Evolutionary conservation across 1,140 invertebrate species (phyloP).

Genomic region (Trissolcus basalis): DNA sequence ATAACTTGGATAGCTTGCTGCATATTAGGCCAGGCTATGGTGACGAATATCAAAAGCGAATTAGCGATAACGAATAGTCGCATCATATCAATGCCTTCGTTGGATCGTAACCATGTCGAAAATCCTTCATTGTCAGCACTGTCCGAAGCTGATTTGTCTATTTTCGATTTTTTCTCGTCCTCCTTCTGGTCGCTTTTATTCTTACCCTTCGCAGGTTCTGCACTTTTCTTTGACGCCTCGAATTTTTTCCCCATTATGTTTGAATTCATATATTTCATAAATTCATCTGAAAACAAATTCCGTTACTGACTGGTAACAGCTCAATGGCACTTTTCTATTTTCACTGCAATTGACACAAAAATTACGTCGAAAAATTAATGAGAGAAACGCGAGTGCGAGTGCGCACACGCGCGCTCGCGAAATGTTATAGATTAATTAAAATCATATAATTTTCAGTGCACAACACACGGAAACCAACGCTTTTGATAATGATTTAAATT

Average conservation of each 20-base stretch:
- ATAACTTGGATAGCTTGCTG: slow-evolving; percentile 68
- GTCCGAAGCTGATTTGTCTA: slow-evolving; percentile 63
- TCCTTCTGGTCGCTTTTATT: slow-evolving; percentile 18
- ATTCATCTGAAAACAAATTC: neutral
- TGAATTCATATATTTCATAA: neutral
- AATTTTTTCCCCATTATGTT: neutral
- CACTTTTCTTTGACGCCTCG: slow-evolving; percentile 16
- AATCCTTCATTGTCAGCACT: slow-evolving; percentile 75
- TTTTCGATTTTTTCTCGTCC: slow-evolving; percentile 26
- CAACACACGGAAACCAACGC: too few relatives aligned
- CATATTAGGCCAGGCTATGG: slow-evolving; percentile 78
- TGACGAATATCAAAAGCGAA: slow-evolving; percentile 76
- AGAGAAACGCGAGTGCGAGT: too few relatives aligned
- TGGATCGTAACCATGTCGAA: slow-evolving; percentile 77
- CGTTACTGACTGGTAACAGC: too few relatives aligned
- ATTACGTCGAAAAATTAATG: too few relatives aligned
- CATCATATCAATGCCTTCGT: slow-evolving; percentile 78
- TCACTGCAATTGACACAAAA: too few relatives aligned
- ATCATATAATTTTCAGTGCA: too few relatives aligned
- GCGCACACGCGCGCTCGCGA: too few relatives aligned
- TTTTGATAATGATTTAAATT: too few relatives aligned
- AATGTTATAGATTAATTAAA: too few relatives aligned
- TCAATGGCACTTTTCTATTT: too few relatives aligned
- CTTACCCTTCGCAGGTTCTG: slow-evolving; percentile 24
- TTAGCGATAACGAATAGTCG: slow-evolving; percentile 79